Conservation (phyloP, 2,797 vertebrate species). For the Lerista edwardsae region DNA sequence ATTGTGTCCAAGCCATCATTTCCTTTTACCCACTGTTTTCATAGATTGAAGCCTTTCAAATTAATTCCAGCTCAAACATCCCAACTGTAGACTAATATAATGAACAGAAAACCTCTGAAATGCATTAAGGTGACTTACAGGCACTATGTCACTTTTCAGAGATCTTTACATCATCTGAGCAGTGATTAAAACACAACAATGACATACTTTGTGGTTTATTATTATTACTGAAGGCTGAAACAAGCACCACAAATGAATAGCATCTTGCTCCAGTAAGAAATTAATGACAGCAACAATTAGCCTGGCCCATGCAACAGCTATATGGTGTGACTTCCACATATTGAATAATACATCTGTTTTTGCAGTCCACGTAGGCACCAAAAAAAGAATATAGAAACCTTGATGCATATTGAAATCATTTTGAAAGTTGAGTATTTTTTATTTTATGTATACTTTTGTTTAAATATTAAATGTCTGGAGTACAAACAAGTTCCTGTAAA, state of each 20-base stretch:
- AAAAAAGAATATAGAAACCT: background rate
- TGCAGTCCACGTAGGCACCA: background rate
- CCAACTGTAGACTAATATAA: slow-evolving; percentile 10
- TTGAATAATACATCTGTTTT: background rate
- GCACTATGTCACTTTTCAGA: slow-evolving; percentile 35
- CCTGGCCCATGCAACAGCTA: background rate
- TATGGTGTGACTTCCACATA: background rate
- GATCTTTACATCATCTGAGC: slow-evolving; percentile 39
- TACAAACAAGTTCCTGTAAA: background rate
- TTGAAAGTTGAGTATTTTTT: slow-evolving; percentile 1
- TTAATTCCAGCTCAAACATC: slow-evolving; percentile 51
- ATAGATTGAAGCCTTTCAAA: slow-evolving; percentile 44
- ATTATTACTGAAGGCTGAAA: slow-evolving; percentile 20
- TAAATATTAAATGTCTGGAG: slow-evolving; percentile 21
- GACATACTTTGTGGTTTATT: background rate
- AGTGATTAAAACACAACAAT: background rate
- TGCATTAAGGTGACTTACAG: slow-evolving; percentile 26
- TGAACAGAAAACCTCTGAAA: slow-evolving; percentile 54
- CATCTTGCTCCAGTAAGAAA: background rate
- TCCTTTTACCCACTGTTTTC: slow-evolving; percentile 42
- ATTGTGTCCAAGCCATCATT: slow-evolving; percentile 51
- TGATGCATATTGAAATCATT: background rate
- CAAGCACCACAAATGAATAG: slow-evolving; percentile 35
- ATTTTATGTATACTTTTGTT: background rate
- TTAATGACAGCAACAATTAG: background rate